phyloP scores from a whole-genome alignment of 1,140 invertebrate genomes.

The Musca domestica region DNA sequence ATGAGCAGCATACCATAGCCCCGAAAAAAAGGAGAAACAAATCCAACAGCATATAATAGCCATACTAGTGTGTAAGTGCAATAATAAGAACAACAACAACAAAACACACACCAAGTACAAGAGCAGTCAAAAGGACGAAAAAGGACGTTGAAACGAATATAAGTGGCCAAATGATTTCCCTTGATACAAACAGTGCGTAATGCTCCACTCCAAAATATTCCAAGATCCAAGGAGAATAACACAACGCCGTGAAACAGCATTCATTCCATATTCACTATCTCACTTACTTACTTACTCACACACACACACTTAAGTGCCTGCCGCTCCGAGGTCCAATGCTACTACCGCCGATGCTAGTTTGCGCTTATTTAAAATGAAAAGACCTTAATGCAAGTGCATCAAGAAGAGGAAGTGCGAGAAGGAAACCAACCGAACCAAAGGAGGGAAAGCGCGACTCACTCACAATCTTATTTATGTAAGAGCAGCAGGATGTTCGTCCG shows the following conservation, averaged over 20 bases:
- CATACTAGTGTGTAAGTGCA: neutral
- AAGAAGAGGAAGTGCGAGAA: neutral
- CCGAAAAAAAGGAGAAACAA: no score
- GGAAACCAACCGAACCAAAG: neutral
- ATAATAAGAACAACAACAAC: neutral
- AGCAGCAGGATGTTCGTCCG: no score
- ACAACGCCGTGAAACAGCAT: no score
- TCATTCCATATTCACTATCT: neutral
- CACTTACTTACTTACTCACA: neutral
- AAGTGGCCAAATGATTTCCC: conserved; percentile 21
- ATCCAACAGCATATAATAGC: no score
- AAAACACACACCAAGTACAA: neutral
- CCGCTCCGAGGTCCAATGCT: no score
- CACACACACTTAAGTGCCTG: no score
- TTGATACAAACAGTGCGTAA: conserved; percentile 18
- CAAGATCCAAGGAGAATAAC: no score
- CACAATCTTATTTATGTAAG: no score
- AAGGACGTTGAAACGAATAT: conserved; percentile 6
- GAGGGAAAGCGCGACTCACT: no score
- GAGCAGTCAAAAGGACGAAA: neutral
- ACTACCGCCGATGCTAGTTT: neutral
- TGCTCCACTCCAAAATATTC: neutral
- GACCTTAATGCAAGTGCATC: conserved; percentile 18
- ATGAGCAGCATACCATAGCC: neutral
- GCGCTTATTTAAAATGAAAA: conserved; percentile 5